Evolutionary conservation across 2,888 invertebrate species (phyloP), one percentile per base, ranked within the genome.

Genomic region (Rotaria magnacalcarata): DNA sequence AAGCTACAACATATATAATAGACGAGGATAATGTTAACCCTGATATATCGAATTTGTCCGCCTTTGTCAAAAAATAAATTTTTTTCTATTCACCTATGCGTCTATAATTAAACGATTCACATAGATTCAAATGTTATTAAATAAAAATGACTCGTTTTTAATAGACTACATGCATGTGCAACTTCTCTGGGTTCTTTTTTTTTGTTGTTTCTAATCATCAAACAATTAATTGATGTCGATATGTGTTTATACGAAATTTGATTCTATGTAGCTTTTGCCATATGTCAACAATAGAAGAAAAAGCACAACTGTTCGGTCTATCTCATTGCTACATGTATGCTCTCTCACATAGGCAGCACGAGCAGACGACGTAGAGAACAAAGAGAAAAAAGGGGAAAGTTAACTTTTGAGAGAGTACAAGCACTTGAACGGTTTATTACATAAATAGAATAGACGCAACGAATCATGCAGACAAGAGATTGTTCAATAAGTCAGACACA

Each of bases 221-320:
- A 60, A 60, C 58, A 60, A 60, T 60, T 60, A 60, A 60, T 60
- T 60, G 58, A 60, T 27, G 58, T 60, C 8, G 58, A 60, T n/a
- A 14, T 60, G 24, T 60, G 58, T 60, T 60, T 60, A 60, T 27
- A 60, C n/a, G 58, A 60, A 60, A 60, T 27, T 60, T 7, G 58
- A 60, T 60, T 60, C 58, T n/a, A 60, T 60, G 58, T 60, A 60
- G 58, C 58, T 60, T 60, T 60, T 60, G 58, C 58, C 58, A 60
- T 60, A 60, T 60, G 58, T 60, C 58, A 60, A 60, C 58, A 60
- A 60, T 60, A 60, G 58, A 60, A 60, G 27, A 60, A 8, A 60
- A 60, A n/a, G 58, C n/a, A 60, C 58, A 60, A 60, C 58, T 60
- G 58, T 60, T 60, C 58, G n/a, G 58, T 60, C 58, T 60, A n/a